phyloP scores from a whole-genome alignment of 2,888 invertebrate genomes.

The Oxystoma pomonae region DNA sequence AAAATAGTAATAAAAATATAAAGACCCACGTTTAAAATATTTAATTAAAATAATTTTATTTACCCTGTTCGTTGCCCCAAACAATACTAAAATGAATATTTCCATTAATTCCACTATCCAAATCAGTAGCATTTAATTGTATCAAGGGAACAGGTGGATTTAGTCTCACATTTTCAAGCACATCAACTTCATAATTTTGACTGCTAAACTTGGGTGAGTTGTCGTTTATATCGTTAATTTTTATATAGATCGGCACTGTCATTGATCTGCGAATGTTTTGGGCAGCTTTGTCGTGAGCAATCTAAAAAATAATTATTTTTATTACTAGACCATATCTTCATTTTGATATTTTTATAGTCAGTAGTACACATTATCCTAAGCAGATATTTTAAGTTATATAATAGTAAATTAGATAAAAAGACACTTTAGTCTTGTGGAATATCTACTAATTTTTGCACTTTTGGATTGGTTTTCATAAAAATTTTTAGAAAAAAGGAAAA shows the following conservation, averaged over 20 bases:
- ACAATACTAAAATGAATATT: slow-evolving; percentile 71
- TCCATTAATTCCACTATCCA: slow-evolving; percentile 74
- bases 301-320: no score
- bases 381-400: no score
- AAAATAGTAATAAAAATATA: background rate
- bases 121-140: slow-evolving; percentile 76
- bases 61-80: slow-evolving; percentile 61
- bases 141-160: slow-evolving; percentile 79
- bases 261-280: slow-evolving; percentile 62
- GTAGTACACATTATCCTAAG: no score
- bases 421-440: no score
- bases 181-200: slow-evolving; percentile 70
- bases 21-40: background rate
- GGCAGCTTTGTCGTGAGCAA: slow-evolving; percentile 76
- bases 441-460: no score
- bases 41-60: slow-evolving; percentile 25
- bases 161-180: slow-evolving; percentile 78
- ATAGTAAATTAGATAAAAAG: no score
- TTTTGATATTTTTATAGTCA: no score
- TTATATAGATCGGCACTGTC: slow-evolving; percentile 75
- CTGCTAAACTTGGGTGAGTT: slow-evolving; percentile 79
- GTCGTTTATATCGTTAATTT: slow-evolving; percentile 83
- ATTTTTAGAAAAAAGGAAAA: no score
- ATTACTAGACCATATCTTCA: no score
- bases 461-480: no score